Evolutionary conservation across 1,140 invertebrate genomes (phyloP).

Genomic region (Aphelenchoides besseyi): DNA sequence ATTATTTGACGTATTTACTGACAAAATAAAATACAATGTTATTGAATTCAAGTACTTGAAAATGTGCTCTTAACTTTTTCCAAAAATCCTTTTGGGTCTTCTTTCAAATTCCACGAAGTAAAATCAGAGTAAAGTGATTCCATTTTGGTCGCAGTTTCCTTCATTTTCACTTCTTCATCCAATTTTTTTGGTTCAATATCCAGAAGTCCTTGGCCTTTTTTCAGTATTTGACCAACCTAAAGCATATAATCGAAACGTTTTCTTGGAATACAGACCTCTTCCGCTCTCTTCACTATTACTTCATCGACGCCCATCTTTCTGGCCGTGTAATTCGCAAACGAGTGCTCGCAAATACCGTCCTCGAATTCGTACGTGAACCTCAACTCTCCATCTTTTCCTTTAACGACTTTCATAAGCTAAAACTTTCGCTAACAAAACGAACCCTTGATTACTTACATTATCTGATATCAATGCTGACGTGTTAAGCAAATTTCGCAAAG

Average conservation of each 20-base stretch:
- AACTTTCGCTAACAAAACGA: conserved; percentile 29
- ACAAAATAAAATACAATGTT: background rate
- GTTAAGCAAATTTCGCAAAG: conserved; percentile 41
- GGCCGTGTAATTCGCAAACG: conserved; percentile 53
- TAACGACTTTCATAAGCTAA: conserved; percentile 53
- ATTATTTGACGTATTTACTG: background rate
- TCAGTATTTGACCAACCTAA: conserved; percentile 20
- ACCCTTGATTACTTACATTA: conserved; percentile 23
- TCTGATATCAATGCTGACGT: conserved; percentile 25
- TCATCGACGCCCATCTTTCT: conserved; percentile 49
- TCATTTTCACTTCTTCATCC: conserved; percentile 24
- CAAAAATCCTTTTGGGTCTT: conserved; percentile 19
- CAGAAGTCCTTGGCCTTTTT: conserved; percentile 8
- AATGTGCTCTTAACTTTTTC: conserved; percentile 12
- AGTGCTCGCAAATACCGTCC: conserved; percentile 49
- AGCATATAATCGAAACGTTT: background rate
- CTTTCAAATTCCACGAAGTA: background rate
- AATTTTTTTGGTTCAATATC: conserved; percentile 9
- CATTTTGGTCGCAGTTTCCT: conserved; percentile 19
- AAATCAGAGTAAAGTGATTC: conserved; percentile 19
- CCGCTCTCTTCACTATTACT: conserved; percentile 42
- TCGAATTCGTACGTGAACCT: conserved; percentile 49
- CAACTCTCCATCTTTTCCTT: conserved; percentile 31
- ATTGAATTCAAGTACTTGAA: background rate
- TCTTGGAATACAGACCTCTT: conserved; percentile 40